These are phyloP conservation scores for Peucedramus taeniatus DNA, from an alignment of 2,113 vertebrate species.

Conservation along the genomic window DNA sequence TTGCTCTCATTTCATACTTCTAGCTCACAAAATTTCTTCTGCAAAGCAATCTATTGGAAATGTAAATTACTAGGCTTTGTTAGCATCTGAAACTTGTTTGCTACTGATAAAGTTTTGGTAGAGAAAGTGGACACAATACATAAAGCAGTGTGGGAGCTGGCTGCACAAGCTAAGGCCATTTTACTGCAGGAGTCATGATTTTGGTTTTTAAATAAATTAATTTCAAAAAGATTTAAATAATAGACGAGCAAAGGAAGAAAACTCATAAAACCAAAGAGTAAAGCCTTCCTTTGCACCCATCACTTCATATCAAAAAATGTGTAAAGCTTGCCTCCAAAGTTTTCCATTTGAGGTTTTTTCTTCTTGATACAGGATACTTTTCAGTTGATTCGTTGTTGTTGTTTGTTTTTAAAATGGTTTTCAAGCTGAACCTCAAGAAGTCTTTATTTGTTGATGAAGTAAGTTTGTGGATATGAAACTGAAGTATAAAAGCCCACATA, in stretches of 20 bases:
- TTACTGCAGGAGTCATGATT: not conserved
- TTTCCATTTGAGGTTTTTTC: not conserved
- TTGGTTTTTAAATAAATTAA: not conserved
- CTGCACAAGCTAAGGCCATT: not conserved
- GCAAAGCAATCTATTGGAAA: not conserved
- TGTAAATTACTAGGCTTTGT: not conserved
- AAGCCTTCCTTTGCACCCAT: not conserved
- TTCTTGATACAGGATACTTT: not conserved
- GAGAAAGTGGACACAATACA: not conserved
- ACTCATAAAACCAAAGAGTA: not conserved
- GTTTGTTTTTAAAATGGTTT: not conserved
- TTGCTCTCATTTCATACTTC: not conserved
- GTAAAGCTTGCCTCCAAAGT: not conserved
- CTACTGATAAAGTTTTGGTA: not conserved
- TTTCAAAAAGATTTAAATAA: not conserved
- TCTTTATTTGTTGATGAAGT: not conserved
- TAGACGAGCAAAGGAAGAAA: not conserved
- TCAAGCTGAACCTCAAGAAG: not conserved
- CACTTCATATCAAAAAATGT: not conserved
- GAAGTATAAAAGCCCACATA: not conserved
- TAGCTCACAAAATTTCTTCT: not conserved
- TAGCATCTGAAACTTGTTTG: not conserved
- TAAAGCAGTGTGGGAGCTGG: not conserved
- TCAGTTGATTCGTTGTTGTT: not conserved
- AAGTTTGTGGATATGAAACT: not conserved